A percentile compares a stretch with the other conserved stretches of the same genome.
Conservation (phyloP, 2,113 vertebrate species). For the Plotosus lineatus region DNA sequence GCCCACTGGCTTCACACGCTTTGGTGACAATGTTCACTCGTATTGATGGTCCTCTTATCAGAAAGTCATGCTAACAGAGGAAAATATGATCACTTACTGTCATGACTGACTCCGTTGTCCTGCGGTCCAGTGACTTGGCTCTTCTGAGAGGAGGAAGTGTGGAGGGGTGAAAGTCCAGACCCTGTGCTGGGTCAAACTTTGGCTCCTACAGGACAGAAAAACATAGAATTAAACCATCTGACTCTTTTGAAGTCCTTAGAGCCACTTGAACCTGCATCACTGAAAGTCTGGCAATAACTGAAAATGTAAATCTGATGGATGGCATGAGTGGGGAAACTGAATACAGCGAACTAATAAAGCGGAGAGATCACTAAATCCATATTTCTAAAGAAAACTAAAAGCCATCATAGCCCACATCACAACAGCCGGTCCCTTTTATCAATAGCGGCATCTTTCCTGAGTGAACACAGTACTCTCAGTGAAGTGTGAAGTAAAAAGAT, state of each 20-base stretch:
- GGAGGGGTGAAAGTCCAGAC: slow-evolving; percentile 68
- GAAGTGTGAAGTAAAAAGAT: slow-evolving; percentile 43
- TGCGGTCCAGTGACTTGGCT: slow-evolving; percentile 79
- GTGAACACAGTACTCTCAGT: slow-evolving; percentile 23
- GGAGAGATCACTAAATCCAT: background rate
- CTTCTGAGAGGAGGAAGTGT: slow-evolving; percentile 74
- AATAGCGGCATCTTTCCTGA: slow-evolving; percentile 23
- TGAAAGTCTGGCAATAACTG: background rate
- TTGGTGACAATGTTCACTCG: slow-evolving; percentile 39
- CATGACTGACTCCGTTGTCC: slow-evolving; percentile 81
- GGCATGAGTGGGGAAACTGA: background rate
- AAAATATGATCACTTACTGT: slow-evolving; percentile 67
- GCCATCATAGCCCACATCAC: background rate
- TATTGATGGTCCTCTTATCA: background rate
- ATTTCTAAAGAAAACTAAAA: slow-evolving; percentile 18
- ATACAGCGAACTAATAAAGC: background rate
- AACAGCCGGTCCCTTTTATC: slow-evolving; percentile 41
- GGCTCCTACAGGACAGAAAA: slow-evolving; percentile 62
- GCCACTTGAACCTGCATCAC: background rate
- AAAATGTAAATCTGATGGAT: background rate
- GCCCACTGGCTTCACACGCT: slow-evolving; percentile 41
- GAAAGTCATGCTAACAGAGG: background rate
- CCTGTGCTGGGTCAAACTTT: slow-evolving; percentile 52
- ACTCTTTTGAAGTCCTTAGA: background rate
- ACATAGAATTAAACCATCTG: background rate